A percentile compares a stretch with the other conserved stretches of the same genome.
Conservation (phyloP, 2,797 vertebrate species). For the Pangasius krempfi region DNA sequence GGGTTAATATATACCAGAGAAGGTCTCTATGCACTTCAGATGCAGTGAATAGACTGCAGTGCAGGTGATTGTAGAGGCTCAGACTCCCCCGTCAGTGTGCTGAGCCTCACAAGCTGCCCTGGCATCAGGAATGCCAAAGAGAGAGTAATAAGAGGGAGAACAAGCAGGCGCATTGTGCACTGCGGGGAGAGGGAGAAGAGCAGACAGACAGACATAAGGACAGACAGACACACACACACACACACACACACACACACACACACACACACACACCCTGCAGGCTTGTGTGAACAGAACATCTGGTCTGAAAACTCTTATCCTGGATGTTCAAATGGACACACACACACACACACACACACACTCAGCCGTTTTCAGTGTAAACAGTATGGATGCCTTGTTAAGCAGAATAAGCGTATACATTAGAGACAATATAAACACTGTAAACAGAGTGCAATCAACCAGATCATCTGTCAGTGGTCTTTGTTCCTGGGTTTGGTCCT, state of each 20-base stretch:
- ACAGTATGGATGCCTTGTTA: slow-evolving; percentile 7
- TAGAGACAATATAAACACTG: not conserved
- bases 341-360: not conserved
- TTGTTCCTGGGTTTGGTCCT: not conserved
- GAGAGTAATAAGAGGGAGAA: slow-evolving; percentile 71
- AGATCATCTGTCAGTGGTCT: not conserved
- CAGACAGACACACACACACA: not conserved
- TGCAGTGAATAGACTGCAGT: slow-evolving; percentile 6
- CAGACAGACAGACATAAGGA: slow-evolving; percentile 31
- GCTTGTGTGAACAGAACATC: slow-evolving; percentile 68
- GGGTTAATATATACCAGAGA: slow-evolving; percentile 43
- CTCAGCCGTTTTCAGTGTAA: slow-evolving; percentile 5
- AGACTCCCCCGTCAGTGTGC: slow-evolving; percentile 36
- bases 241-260: slow-evolving; percentile 22
- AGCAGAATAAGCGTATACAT: not conserved
- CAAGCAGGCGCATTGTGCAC: slow-evolving; percentile 73
- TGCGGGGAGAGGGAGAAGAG: slow-evolving; percentile 40
- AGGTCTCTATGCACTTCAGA: not conserved
- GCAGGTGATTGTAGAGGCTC: slow-evolving; percentile 45
- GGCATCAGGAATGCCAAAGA: slow-evolving; percentile 72
- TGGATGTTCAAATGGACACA: slow-evolving; percentile 31
- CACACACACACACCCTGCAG: slow-evolving; percentile 48
- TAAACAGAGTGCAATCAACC: not conserved
- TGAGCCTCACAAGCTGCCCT: slow-evolving; percentile 50
- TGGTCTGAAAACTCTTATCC: slow-evolving; percentile 60